A percentile compares a stretch with the other conserved stretches of the same genome.
Evolutionary conservation across 2,113 vertebrate genomes (phyloP).

Genomic region (Chaenocephalus aceratus): DNA sequence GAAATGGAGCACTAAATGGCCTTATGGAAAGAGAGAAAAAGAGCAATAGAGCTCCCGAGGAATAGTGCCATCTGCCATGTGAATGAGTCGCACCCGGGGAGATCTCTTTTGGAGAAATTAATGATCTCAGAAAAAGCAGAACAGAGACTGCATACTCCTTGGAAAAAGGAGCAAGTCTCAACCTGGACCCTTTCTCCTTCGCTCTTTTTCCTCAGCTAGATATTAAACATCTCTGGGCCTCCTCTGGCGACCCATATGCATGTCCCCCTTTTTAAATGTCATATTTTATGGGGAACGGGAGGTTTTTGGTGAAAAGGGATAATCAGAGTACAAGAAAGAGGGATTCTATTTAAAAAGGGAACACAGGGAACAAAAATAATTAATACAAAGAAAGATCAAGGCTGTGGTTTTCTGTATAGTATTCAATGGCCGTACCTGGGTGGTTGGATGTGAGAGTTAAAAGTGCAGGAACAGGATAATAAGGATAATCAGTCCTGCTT

Average conservation of each 20-base stretch:
- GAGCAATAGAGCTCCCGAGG: constrained; percentile 73
- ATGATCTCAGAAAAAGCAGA: constrained; percentile 83
- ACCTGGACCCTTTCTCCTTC: constrained; percentile 60
- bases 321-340: constrained; percentile 75
- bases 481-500: constrained; percentile 67
- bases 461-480: constrained; percentile 61
- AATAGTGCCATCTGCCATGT: constrained; percentile 82
- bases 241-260: constrained; percentile 63
- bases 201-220: constrained; percentile 78
- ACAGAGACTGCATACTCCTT: constrained; percentile 64
- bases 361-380: constrained; percentile 19
- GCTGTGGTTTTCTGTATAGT: constrained; percentile 25
- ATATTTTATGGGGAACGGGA: constrained; percentile 64
- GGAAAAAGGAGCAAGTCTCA: constrained; percentile 63
- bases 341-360: constrained; percentile 69
- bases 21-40: constrained; percentile 69
- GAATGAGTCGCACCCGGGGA: constrained; percentile 83
- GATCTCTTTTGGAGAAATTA: constrained; percentile 86
- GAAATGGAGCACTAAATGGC: constrained; percentile 65
- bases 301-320: constrained; percentile 71
- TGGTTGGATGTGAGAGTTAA: constrained; percentile 36
- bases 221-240: constrained; percentile 76
- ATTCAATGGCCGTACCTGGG: constrained; percentile 43
- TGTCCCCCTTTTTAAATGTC: constrained; percentile 76
- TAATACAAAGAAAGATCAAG: constrained; percentile 14